Evolutionary conservation across 2,888 invertebrate genomes (phyloP), one percentile per base, ranked within the genome.

Genomic region (Cephus runcator): DNA sequence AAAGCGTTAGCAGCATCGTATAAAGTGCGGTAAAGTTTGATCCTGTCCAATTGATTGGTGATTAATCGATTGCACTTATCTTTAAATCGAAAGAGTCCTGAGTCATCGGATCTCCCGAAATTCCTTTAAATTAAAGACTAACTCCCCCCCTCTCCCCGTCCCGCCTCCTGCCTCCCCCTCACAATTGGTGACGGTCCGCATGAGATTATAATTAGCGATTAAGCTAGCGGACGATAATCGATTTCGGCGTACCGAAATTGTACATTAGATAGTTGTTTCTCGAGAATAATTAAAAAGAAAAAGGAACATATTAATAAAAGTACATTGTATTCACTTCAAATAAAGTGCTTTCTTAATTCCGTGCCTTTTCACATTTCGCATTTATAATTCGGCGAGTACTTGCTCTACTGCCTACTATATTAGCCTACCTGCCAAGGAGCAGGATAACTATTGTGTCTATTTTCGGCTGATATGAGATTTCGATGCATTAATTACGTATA

Each of bases 341-440:
- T 85, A 81, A 86, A 89, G 88, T 90, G 88, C 89, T 89, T 88
- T 90, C 86, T 89, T 88, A 87, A 89, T 89, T 88, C 85, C 84
- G 88, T 90, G 89, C 88, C 90, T 90, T 87, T 83, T 84, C 81
- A 85, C 84, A 33, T 69, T 40, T 40, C 40, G 40, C 40, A 40
- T 40, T 40, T 40, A 40, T 40, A 40, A 40, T 40, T 40, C 40
- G 40, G 15, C 40, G 40, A 40, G 15, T 6, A 40, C 40, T 40
- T 40, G 40, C 40, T 40, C 40, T 15, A 15, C 4, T 40, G 15
- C 40, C 40, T 40, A 40, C 40, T 40, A 40, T 40, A 40, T 40
- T 40, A 40, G 40, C 40, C 40, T 40, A 40, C 15, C 40, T 40
- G 40, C 15, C 40, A 15, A 40, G 15, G 15, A 40, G 15, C 15